Conservation (phyloP, 2,113 vertebrate species). For the Brachypteracias leptosomus region DNA sequence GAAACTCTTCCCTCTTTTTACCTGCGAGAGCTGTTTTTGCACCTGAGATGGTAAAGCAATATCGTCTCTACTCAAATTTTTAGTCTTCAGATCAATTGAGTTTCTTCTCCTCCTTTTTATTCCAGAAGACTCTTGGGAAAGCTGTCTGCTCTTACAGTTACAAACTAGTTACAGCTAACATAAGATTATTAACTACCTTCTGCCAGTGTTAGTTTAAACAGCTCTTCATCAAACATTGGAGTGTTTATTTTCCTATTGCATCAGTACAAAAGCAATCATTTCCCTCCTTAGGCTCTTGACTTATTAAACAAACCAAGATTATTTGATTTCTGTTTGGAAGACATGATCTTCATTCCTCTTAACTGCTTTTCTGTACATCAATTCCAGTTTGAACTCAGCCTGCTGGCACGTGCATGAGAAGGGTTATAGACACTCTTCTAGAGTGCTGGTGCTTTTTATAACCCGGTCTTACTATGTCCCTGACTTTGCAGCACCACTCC, state of each 20-base stretch:
- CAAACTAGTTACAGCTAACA: background rate
- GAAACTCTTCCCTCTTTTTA: background rate
- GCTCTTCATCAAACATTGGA: background rate
- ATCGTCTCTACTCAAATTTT: background rate
- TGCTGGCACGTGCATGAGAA: background rate
- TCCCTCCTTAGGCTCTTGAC: conserved; percentile 1
- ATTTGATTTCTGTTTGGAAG: background rate
- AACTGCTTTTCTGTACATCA: background rate
- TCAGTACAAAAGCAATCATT: conserved; percentile 33
- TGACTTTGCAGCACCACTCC: background rate
- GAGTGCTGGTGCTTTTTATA: background rate
- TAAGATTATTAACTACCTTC: background rate
- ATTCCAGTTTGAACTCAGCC: background rate
- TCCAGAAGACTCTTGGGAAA: background rate
- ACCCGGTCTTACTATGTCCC: background rate
- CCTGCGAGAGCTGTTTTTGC: rapidly evolving
- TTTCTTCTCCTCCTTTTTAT: background rate
- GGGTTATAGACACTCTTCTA: background rate
- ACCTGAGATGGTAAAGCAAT: background rate
- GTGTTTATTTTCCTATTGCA: conserved; percentile 45
- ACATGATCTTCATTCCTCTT: background rate
- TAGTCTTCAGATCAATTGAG: background rate
- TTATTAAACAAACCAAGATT: conserved; percentile 16
- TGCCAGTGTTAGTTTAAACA: conserved; percentile 1
- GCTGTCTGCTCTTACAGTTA: background rate